Percentiles rank a stretch among this genome's conserved stretches.
Evolutionary conservation across 2,888 invertebrate genomes (phyloP).

Genomic region (Ornithoptera priamus): DNA sequence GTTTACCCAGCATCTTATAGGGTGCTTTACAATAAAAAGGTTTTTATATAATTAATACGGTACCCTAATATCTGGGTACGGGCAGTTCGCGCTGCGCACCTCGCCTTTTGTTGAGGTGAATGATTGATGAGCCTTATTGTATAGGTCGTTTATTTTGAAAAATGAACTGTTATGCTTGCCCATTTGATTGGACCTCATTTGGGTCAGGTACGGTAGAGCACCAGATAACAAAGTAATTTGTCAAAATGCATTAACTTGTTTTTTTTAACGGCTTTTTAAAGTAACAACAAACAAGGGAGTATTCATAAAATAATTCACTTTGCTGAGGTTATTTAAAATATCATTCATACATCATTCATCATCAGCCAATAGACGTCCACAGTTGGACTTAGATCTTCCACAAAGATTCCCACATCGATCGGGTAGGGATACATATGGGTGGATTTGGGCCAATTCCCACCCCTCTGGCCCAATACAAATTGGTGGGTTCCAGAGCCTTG

Average conservation of each 20-base stretch:
- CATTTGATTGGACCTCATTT: slow-evolving; percentile 58
- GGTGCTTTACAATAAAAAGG: not conserved
- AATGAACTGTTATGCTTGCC: slow-evolving; percentile 65
- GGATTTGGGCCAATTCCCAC: no score
- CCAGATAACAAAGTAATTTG: slow-evolving; percentile 34
- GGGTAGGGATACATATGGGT: no score
- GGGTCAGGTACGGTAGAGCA: slow-evolving; percentile 48
- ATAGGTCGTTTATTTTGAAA: slow-evolving; percentile 69
- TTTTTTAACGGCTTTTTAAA: not conserved
- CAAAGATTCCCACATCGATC: no score
- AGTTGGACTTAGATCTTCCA: no score
- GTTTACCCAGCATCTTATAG: not conserved
- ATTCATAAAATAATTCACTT: not conserved
- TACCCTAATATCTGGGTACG: slow-evolving; percentile 12
- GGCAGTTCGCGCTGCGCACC: slow-evolving; percentile 50
- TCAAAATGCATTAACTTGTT: slow-evolving; percentile 2
- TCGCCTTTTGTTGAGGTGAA: slow-evolving; percentile 62
- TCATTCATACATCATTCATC: no score
- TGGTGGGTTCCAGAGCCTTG: no score
- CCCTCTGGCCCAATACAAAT: no score
- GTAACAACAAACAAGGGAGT: not conserved
- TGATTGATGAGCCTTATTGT: slow-evolving; percentile 72
- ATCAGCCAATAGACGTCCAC: no score
- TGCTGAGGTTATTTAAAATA: not conserved
- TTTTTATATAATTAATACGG: slow-evolving; percentile 15